A percentile compares a stretch with the other conserved stretches of the same genome.
phyloP scores from a whole-genome alignment of 1,140 invertebrate species.

The Andrena cerasifolii region DNA sequence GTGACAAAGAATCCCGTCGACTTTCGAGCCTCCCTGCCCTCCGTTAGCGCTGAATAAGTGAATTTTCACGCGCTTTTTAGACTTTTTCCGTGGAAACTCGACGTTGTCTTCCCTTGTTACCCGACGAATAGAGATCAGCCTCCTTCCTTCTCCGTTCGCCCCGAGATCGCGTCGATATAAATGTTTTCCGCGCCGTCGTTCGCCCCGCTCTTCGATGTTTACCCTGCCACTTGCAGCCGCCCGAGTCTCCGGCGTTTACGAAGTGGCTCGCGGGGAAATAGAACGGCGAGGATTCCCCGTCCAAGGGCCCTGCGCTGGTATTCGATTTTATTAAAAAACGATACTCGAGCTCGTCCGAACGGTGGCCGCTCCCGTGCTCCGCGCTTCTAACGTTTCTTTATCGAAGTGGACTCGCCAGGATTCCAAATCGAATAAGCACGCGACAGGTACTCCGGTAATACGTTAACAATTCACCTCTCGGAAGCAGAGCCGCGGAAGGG shows the following conservation, averaged over 20 bases:
- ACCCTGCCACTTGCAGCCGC: not conserved
- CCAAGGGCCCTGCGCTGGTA: not conserved
- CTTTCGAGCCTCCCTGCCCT: constrained; percentile 20
- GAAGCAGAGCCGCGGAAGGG: not conserved
- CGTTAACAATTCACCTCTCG: not conserved
- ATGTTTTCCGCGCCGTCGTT: constrained; percentile 1
- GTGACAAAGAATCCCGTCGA: constrained; percentile 27
- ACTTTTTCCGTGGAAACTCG: constrained; percentile 40
- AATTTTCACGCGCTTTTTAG: constrained; percentile 59
- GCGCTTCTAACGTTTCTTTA: too few species aligned
- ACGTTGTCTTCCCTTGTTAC: constrained; percentile 37
- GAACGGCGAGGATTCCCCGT: not conserved
- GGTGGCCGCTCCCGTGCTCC: too few species aligned
- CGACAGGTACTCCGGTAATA: too few species aligned
- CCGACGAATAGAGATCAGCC: not conserved
- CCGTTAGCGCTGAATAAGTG: constrained; percentile 54
- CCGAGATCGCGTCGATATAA: not conserved
- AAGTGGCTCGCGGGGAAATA: not conserved
- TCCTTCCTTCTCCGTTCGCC: not conserved
- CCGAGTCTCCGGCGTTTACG: not conserved
- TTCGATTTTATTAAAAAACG: not conserved
- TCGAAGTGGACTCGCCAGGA: too few species aligned
- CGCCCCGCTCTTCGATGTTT: constrained; percentile 17
- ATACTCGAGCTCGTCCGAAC: not conserved
- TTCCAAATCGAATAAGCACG: not conserved